phyloP scores from a whole-genome alignment of 2,888 invertebrate species.

The Macaria liturata region DNA sequence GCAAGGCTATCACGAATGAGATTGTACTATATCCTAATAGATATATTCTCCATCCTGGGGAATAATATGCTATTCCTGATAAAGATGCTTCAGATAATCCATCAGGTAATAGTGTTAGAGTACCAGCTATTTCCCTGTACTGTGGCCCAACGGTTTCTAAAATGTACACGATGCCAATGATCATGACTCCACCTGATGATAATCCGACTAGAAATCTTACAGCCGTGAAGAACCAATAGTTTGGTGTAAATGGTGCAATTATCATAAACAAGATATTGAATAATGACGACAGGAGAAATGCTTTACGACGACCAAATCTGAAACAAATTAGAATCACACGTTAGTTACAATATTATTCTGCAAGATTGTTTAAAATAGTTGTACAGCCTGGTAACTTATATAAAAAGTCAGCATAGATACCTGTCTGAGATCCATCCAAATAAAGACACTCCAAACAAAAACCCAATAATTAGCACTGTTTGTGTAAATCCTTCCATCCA shows the following conservation, averaged over 20 bases:
- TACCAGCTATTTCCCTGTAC: constrained; percentile 64
- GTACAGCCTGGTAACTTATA: too few relatives aligned
- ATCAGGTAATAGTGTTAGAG: constrained; percentile 48
- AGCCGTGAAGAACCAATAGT: constrained; percentile 78
- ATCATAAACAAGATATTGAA: constrained; percentile 86
- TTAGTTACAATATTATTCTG: too few relatives aligned
- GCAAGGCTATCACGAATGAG: constrained; percentile 42
- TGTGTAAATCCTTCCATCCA: constrained; percentile 60
- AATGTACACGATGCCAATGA: constrained; percentile 69
- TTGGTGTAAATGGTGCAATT: constrained; percentile 85
- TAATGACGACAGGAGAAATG: constrained; percentile 85
- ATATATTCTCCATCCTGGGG: constrained; percentile 52
- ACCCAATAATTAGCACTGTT: constrained; percentile 56
- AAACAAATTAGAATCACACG: constrained; percentile 21
- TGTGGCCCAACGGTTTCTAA: constrained; percentile 84
- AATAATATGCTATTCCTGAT: constrained; percentile 52
- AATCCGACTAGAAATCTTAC: constrained; percentile 86
- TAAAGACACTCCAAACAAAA: constrained; percentile 49
- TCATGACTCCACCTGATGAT: constrained; percentile 89
- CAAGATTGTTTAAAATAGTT: too few relatives aligned
- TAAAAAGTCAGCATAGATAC: constrained; percentile 30
- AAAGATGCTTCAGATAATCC: constrained; percentile 49
- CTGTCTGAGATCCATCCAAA: constrained; percentile 66
- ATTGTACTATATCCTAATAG: constrained; percentile 42
- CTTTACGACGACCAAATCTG: constrained; percentile 73